Percentiles rank a stretch among this genome's conserved stretches.
These are phyloP conservation scores for Pterocles burchelli DNA, from an alignment of 2,113 vertebrate genomes.

Conservation along the genomic window DNA sequence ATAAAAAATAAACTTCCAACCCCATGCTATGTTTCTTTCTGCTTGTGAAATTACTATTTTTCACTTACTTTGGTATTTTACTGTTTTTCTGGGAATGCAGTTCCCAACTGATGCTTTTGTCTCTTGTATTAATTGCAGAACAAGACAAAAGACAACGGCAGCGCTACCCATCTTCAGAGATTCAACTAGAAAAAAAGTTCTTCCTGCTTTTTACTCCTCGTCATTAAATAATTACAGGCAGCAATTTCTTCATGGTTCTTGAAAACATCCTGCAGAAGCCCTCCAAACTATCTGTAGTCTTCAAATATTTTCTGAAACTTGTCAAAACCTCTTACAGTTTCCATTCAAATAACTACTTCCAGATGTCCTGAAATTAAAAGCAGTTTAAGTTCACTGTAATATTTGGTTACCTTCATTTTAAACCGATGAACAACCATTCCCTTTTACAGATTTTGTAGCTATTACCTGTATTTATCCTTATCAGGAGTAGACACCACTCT, in stretches of 20 bases:
- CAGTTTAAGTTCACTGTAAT: not conserved
- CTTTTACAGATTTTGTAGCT: not conserved
- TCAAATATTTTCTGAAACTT: not conserved
- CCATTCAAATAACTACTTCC: not conserved
- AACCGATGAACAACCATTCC: not conserved
- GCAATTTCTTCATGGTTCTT: not conserved
- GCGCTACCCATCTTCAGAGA: not conserved
- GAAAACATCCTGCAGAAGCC: not conserved
- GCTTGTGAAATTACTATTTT: not conserved
- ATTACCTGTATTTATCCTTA: not conserved
- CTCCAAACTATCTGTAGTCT: not conserved
- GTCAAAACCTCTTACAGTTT: not conserved
- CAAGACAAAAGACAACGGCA: not conserved
- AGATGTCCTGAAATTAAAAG: not conserved
- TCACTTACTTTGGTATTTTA: slow-evolving; percentile 51
- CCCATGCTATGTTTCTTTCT: not conserved
- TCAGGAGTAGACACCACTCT: not conserved
- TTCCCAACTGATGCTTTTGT: not conserved
- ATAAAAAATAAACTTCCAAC: not conserved
- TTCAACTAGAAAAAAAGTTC: not conserved
- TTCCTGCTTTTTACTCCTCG: not conserved
- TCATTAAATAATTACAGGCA: not conserved
- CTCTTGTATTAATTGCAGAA: not conserved
- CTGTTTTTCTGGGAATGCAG: slow-evolving; percentile 48
- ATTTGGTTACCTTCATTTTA: not conserved